Evolutionary conservation across 1,140 invertebrate genomes (phyloP).

Genomic region (Lordiphosa clarofinis): DNA sequence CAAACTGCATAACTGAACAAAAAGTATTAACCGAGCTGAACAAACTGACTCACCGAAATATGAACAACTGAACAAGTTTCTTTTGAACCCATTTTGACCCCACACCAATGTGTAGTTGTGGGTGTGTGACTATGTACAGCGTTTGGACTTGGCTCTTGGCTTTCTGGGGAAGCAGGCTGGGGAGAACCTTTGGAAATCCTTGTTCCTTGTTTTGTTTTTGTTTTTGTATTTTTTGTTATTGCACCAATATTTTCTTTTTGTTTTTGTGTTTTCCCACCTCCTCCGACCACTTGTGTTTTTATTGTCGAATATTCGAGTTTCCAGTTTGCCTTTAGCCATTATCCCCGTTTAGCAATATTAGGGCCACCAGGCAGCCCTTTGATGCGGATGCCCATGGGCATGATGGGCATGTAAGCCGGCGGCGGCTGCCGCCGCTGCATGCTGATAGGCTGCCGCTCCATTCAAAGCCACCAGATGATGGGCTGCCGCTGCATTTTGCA

Average conservation of each 20-base stretch:
- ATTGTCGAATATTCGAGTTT: slow-evolving; percentile 67
- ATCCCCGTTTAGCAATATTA: slow-evolving; percentile 69
- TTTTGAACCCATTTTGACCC: no score
- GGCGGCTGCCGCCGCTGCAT: slow-evolving; percentile 68
- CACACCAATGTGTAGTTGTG: no score
- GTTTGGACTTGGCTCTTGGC: no score
- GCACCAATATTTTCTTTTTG: slow-evolving; percentile 37
- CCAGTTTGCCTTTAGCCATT: slow-evolving; percentile 9
- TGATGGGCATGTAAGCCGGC: slow-evolving; percentile 66
- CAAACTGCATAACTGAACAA: no score
- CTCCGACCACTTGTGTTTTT: slow-evolving; percentile 10
- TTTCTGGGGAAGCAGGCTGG: no score
- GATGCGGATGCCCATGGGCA: slow-evolving; percentile 64
- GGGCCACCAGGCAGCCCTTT: slow-evolving; percentile 72
- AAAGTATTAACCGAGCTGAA: no score
- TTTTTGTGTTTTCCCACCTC: slow-evolving; percentile 21
- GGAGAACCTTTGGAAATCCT: no score
- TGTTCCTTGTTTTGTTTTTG: not conserved
- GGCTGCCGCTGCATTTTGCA: slow-evolving; percentile 68
- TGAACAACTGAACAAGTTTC: no score
- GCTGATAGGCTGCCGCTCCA: slow-evolving; percentile 73
- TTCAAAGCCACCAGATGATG: slow-evolving; percentile 64
- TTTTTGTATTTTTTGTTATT: slow-evolving; percentile 35
- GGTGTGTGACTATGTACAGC: no score
- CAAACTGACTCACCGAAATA: no score